These are phyloP conservation scores for Anabacerthia variegaticeps DNA, from an alignment of 2,797 vertebrate species.

Conservation along the genomic window DNA sequence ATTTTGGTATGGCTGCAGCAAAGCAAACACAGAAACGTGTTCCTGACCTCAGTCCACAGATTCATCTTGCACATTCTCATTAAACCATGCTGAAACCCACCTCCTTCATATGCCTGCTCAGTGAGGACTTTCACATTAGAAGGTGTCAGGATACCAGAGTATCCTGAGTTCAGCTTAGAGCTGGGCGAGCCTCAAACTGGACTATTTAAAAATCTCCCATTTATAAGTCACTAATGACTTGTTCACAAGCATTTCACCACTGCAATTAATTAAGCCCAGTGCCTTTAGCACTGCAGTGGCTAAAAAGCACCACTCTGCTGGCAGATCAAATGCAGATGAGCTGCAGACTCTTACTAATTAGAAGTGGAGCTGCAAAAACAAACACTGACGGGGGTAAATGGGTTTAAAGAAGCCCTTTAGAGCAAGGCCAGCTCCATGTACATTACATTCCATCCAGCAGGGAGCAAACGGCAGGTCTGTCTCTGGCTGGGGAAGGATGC, in stretches of 20 bases:
- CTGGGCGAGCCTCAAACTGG: not conserved
- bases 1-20: conserved; percentile 78
- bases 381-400: not conserved
- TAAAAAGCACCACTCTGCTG: not conserved
- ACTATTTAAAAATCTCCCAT: not conserved
- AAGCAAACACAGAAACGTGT: conserved; percentile 49
- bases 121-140: not conserved
- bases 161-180: not conserved
- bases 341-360: not conserved
- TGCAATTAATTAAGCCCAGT: not conserved
- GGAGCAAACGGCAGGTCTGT: not conserved
- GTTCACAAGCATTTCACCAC: not conserved
- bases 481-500: not conserved
- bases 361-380: not conserved
- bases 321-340: not conserved
- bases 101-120: not conserved
- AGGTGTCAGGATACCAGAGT: not conserved
- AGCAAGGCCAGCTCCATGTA: not conserved
- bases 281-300: not conserved
- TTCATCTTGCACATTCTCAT: not conserved
- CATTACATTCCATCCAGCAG: not conserved
- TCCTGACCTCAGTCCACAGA: not conserved
- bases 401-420: not conserved
- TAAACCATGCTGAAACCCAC: not conserved
- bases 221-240: conserved; percentile 4